Percentiles rank a stretch among this genome's conserved stretches.
Conservation (phyloP, 1,140 invertebrate genomes). For the Artemia franciscana region DNA sequence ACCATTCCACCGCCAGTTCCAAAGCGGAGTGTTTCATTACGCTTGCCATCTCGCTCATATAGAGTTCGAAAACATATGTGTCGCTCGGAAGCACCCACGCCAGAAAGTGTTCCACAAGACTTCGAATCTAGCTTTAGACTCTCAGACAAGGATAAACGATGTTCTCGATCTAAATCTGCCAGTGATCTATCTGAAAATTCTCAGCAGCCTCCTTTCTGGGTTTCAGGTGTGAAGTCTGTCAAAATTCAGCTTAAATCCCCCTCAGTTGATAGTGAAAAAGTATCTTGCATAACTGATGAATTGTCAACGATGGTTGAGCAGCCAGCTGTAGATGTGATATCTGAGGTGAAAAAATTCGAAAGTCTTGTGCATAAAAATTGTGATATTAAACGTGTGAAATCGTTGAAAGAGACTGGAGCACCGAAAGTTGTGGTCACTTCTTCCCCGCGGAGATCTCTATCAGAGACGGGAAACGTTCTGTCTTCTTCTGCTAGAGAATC, state of each 20-base stretch:
- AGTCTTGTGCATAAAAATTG: neutral
- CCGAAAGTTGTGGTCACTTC: neutral
- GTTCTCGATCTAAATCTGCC: neutral
- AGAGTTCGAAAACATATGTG: neutral
- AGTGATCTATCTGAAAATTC: neutral
- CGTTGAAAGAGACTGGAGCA: neutral
- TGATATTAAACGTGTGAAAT: neutral
- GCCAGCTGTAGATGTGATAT: neutral
- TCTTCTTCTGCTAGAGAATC: neutral
- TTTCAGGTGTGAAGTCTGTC: neutral
- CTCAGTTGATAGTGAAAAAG: neutral
- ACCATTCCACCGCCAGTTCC: neutral
- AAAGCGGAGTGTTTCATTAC: neutral
- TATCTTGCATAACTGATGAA: too few relatives aligned
- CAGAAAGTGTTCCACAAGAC: neutral
- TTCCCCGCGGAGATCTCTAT: neutral
- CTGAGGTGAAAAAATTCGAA: neutral
- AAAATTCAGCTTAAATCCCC: neutral
- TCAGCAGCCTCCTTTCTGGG: neutral
- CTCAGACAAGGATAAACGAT: neutral
- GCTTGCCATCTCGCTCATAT: neutral
- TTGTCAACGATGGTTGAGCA: neutral
- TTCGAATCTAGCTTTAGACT: neutral
- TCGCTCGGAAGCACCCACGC: neutral
- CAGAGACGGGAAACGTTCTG: neutral